Conservation (phyloP, 2,113 vertebrate species). For the Puma concolor region DNA sequence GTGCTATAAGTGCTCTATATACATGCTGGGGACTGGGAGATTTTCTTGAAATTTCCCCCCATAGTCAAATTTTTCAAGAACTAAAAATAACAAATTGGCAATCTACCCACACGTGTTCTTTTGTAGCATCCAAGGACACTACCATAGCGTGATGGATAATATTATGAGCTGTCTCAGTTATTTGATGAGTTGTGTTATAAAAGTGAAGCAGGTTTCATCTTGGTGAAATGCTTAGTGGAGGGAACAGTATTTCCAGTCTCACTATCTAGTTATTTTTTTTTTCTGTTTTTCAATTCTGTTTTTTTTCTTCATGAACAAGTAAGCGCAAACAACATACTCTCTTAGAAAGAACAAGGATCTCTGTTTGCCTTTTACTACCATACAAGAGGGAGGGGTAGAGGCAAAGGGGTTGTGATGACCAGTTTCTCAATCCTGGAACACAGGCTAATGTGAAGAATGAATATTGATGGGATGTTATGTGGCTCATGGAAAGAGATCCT, state of each 20-base stretch:
- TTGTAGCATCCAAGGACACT: conserved; percentile 65
- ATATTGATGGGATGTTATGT: background rate
- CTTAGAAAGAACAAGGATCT: background rate
- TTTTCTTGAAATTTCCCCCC: conserved; percentile 71
- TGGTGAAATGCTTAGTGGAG: conserved; percentile 32
- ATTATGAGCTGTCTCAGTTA: conserved; percentile 45
- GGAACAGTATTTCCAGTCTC: conserved; percentile 37
- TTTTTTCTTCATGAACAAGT: background rate
- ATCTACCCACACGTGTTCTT: conserved; percentile 46
- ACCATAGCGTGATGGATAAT: conserved; percentile 5
- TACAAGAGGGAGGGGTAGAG: background rate
- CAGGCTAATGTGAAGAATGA: background rate
- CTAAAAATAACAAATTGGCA: conserved; percentile 57
- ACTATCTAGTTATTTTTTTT: background rate
- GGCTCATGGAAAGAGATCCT: background rate
- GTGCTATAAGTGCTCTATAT: conserved; percentile 35
- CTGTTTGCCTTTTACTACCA: conserved; percentile 1
- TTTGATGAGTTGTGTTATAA: conserved; percentile 54
- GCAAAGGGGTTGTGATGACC: background rate
- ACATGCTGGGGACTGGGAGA: conserved; percentile 35
- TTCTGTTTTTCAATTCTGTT: background rate
- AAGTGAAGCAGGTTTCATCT: conserved; percentile 61
- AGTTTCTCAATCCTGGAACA: background rate
- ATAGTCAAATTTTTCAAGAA: conserved; percentile 71
- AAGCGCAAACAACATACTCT: background rate